Percentiles rank a stretch among this genome's conserved stretches.
Evolutionary conservation across 2,888 invertebrate species (phyloP).

Genomic region (Drosophila mercatorum): DNA sequence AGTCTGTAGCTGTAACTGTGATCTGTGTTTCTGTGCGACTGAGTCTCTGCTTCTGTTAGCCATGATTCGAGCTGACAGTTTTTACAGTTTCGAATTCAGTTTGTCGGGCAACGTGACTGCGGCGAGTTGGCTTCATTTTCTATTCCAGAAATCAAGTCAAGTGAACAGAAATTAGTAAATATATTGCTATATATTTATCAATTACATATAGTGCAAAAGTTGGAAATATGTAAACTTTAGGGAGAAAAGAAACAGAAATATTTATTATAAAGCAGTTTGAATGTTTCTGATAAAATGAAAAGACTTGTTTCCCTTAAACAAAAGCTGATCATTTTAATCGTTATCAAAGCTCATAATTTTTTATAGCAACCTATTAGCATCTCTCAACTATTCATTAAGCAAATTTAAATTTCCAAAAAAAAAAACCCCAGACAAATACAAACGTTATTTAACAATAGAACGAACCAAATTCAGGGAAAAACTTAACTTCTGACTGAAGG

Average conservation of each 20-base stretch:
- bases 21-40: neutral
- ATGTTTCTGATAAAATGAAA: neutral
- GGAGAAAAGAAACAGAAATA: too few species aligned
- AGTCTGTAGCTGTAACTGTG: neutral
- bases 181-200: neutral
- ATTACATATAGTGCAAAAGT: neutral
- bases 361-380: neutral
- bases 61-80: conserved; percentile 20
- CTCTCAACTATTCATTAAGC: neutral
- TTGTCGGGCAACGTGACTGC: conserved; percentile 45
- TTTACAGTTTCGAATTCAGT: conserved; percentile 50
- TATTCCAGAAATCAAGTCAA: neutral
- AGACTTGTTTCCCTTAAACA: too few species aligned
- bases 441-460: neutral
- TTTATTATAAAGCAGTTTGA: too few species aligned
- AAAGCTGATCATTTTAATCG: neutral
- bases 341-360: neutral
- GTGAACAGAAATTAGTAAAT: neutral
- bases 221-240: too few species aligned
- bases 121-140: conserved; percentile 39
- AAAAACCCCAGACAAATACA: neutral
- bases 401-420: neutral
- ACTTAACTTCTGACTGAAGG: neutral
- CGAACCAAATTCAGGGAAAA: neutral
- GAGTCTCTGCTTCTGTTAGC: conserved; percentile 10